phyloP scores from a whole-genome alignment of 2,888 invertebrate species.

The Agrochola litura region DNA sequence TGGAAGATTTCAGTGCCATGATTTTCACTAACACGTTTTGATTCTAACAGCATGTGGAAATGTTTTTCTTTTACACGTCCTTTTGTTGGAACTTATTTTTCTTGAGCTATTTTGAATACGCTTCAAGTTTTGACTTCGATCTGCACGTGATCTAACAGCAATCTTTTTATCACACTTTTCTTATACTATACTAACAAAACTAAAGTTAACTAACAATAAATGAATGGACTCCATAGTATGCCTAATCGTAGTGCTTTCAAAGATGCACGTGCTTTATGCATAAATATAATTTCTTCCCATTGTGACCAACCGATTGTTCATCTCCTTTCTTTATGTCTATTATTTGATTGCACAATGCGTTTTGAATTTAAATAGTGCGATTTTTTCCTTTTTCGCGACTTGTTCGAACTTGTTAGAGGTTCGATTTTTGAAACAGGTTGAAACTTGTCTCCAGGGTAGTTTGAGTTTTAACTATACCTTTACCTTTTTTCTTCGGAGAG shows the following conservation, averaged over 20 bases:
- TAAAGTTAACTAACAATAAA: conserved; percentile 61
- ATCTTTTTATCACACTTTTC: conserved; percentile 31
- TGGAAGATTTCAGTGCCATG: background rate
- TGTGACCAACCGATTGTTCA: conserved; percentile 69
- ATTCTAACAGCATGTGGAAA: background rate
- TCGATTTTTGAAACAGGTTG: conserved; percentile 79
- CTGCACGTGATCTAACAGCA: background rate
- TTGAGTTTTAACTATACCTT: conserved; percentile 52
- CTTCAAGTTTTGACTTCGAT: background rate
- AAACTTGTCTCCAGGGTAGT: conserved; percentile 73
- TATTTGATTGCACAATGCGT: conserved; percentile 72
- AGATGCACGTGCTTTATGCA: conserved; percentile 76
- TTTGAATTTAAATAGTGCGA: conserved; percentile 53
- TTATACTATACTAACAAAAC: conserved; percentile 42
- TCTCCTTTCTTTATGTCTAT: conserved; percentile 48
- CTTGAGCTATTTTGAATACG: background rate
- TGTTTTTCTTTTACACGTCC: background rate
- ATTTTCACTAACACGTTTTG: background rate
- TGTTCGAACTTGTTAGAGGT: conserved; percentile 76
- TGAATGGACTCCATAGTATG: conserved; percentile 48
- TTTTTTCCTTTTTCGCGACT: conserved; percentile 60
- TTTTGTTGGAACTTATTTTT: background rate
- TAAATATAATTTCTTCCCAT: conserved; percentile 65
- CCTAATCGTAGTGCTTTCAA: conserved; percentile 52
- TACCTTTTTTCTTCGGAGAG: conserved; percentile 37